Base-by-base conservation (phyloP, 2,113 vertebrate species). In the Apaloderma vittatum region DNA sequence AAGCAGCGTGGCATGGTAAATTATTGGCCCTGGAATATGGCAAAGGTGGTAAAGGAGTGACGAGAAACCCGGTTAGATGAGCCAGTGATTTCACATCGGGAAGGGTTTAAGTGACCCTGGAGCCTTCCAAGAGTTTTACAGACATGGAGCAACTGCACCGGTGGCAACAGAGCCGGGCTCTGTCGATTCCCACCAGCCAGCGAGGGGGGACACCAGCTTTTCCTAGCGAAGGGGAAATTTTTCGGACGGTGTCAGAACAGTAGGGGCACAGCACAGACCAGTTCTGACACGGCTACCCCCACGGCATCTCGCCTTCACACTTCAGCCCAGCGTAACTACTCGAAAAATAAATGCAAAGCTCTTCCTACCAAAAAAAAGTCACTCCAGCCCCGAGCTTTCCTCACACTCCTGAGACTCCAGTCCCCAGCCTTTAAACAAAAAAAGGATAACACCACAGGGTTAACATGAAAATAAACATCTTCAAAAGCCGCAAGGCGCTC, bases 1-100 rank as follows among this genome's bases (percentile, higher is more conserved):
- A 81, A 92, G 68, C 86, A 46, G 78, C 55, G 15, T 14, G 57
- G 93, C 34, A 71, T 23, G 37, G 82, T 93, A 97, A 97, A 98
- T 97, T 97, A 96, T 48, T 12, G 12, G 45, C 85, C 91, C 73
- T 57, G 40, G 73, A 82, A 88, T 12, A 9, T 18, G 58, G 48
- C 57, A 65, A 11, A 72, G 67, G 70, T 40, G 54, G 15, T 49
- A 15, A 1, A 4, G 67, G 68, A 36, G 57, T 4, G 15, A 29
- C 45, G 15, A 21, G 1, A 11, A 57, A 58, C 26, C 16, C 5
- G 37, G 36, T 34, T 29, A 59, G 22, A 70, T 8, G 19, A 73
- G 34, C 55, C 9, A 11, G n/a, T 9, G 27, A 52, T 19, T 67
- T 27, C 36, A 48, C 45, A 16, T 5, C 32, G 46, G 40, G 68